A percentile compares a stretch with the other conserved stretches of the same genome.
Conservation (phyloP, 2,113 vertebrate genomes). For the Bambusicola thoracicus region DNA sequence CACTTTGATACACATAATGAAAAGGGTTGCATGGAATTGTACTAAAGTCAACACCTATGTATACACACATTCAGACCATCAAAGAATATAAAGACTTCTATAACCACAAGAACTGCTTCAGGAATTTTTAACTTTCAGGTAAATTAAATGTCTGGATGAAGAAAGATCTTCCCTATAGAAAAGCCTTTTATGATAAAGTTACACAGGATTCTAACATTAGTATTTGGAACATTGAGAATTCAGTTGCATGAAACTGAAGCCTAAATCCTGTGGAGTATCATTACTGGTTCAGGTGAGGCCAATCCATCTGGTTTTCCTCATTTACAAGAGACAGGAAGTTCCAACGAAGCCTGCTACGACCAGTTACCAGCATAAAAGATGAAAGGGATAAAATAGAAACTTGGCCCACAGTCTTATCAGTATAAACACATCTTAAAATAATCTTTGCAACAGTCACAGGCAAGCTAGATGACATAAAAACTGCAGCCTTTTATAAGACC, state of each 20-base stretch:
- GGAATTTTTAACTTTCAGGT: background rate
- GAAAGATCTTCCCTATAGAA: background rate
- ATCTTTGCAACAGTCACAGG: background rate
- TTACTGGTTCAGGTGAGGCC: background rate
- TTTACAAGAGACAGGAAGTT: background rate
- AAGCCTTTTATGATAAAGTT: background rate
- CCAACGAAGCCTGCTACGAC: rapidly evolving
- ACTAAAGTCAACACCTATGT: background rate
- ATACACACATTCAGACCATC: background rate
- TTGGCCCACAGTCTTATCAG: background rate
- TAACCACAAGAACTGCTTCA: background rate
- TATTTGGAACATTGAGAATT: background rate
- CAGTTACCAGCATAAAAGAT: background rate
- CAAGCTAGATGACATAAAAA: background rate
- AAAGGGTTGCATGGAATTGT: background rate
- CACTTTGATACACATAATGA: background rate
- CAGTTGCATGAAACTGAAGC: background rate
- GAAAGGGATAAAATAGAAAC: background rate
- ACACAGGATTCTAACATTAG: background rate
- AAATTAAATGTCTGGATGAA: background rate
- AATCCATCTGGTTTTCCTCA: background rate
- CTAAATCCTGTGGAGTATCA: background rate
- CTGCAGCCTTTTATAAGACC: background rate
- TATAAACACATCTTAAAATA: background rate
- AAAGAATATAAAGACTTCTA: background rate